Base-by-base conservation (phyloP, 30 jellyfish, hydroid and myxozoan genomes). In the Morbakka virulenta region DNA sequence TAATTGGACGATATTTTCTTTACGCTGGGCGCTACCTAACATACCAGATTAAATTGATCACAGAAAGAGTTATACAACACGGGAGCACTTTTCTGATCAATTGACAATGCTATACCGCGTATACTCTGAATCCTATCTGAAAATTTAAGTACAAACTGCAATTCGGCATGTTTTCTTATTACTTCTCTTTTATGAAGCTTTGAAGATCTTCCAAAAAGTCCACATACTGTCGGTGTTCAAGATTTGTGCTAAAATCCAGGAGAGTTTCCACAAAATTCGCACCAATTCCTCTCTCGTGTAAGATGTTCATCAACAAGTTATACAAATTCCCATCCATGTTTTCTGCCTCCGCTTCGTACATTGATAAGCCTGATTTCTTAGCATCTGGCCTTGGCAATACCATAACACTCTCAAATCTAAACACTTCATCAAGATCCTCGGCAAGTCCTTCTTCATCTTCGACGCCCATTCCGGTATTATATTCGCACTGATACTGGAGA, bases 331-430 rank as follows among this genome's bases (percentile, higher is more conserved):
- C 90, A 63, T 89, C 97, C 97, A 89, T 89, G 29, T 73, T 89
- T 68, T 89, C 97, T 2, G 97, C 83, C 52, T 89, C 97, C 4
- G 97, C 97, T 26, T 89, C 95, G 67, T 82, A 89, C 2, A 81
- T 52, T 6, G 64, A 32, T 49, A 65, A 86, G 14, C 83, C 94
- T 17, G 76, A 83, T 9, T 61, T 79, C 61, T 76, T 72, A 1
- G 88, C 94, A 3, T 69, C 89, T 6, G 88, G 90, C 28, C 29
- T 62, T 23, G 65, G 84, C 72, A 75, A 70, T 32, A 89, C 83
- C 13, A 80, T 64, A 30, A 89, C 94, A 61, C 84, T 89, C 35
- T 89, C 97, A 35, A 89, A 80, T 72, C 97, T 79, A 53, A 89
- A 69, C 61, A 76, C 32, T 6, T 83, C 94, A 23, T 80, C 67